These are phyloP conservation scores for Drosophila sp. DNA, from an alignment of 1,140 invertebrate species.

Conservation along the genomic window DNA sequence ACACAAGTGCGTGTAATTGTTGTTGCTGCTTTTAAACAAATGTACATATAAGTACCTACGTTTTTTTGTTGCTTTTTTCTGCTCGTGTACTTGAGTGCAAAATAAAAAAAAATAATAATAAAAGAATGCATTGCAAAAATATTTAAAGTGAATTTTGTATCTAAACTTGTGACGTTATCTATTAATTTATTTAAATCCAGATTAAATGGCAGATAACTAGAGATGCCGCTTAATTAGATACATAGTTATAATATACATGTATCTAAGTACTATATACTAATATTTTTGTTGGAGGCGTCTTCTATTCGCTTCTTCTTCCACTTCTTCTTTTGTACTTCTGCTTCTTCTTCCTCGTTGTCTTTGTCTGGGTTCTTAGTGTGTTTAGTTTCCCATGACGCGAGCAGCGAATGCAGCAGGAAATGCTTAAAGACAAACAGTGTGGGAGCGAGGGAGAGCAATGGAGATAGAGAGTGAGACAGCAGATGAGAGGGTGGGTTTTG, in stretches of 20 bases:
- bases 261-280: neutral
- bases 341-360: slow-evolving; percentile 9
- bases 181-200: slow-evolving; percentile 38
- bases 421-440: slow-evolving; percentile 21
- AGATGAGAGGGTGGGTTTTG: slow-evolving; percentile 18
- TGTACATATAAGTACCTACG: neutral
- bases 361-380: slow-evolving; percentile 48
- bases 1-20: slow-evolving; percentile 41
- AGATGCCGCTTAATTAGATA: slow-evolving; percentile 49
- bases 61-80: slow-evolving; percentile 17
- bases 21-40: neutral
- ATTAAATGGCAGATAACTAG: slow-evolving; percentile 59
- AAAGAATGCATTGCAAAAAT: slow-evolving; percentile 16
- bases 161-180: slow-evolving; percentile 31
- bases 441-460: slow-evolving; percentile 6
- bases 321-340: slow-evolving; percentile 17
- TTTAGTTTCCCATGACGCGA: slow-evolving; percentile 74
- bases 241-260: neutral
- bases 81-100: slow-evolving; percentile 9
- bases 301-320: slow-evolving; percentile 4
- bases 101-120: slow-evolving; percentile 3
- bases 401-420: slow-evolving; percentile 61
- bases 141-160: slow-evolving; percentile 18
- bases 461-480: neutral
- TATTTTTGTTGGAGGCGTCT: slow-evolving; percentile 27